Base-by-base conservation (phyloP, 1,140 invertebrate species). In the Leptopilina boulardi region DNA sequence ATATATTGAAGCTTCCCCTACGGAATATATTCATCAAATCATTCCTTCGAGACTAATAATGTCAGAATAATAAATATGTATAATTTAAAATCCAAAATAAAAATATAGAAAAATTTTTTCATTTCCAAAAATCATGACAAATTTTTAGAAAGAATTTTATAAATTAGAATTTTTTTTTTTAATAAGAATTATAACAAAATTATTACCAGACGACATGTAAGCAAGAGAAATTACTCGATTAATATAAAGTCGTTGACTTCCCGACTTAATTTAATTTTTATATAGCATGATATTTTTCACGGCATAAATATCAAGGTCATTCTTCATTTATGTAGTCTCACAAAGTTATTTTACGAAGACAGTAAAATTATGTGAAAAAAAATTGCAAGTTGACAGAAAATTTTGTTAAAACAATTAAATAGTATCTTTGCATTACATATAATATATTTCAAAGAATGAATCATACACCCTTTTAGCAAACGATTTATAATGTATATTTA, bases 211-310 rank as follows among this genome's bases (percentile, higher is more conserved):
- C 34, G 34, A 38, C 34, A 38, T 54, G 18, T 54, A 9, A 21
- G 51, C 51, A 78, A 79, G 81, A 84, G 83, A 84, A 86, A 85
- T 85, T 82, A 77, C 70, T 75, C 73, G 80, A 76, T 74, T 74
- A 77, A 38, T 76, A n/a, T n/a, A 76, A 82, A 87, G 86, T 87
- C 86, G 82, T 77, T 85, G 86, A 87, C 86, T 86, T 82, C 76
- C 77, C 85, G 83, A 83, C 86, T 87, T 85, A 84, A 85, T 87
- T 87, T 85, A 86, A 86, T 86, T 87, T 84, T 78, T 78, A 54
- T 59, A 82, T 75, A 76, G 77, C 76, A 77, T 77, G 77, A 83
- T 85, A 76, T 85, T 82, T 38, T 85, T 85, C 82, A 85, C 79
- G 79, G 82, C 79, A 80, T 80, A 77, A 77, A 79, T 83, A 85